These are phyloP conservation scores for Chymomyza costata DNA, from an alignment of 1,140 invertebrate genomes.

Conservation along the genomic window DNA sequence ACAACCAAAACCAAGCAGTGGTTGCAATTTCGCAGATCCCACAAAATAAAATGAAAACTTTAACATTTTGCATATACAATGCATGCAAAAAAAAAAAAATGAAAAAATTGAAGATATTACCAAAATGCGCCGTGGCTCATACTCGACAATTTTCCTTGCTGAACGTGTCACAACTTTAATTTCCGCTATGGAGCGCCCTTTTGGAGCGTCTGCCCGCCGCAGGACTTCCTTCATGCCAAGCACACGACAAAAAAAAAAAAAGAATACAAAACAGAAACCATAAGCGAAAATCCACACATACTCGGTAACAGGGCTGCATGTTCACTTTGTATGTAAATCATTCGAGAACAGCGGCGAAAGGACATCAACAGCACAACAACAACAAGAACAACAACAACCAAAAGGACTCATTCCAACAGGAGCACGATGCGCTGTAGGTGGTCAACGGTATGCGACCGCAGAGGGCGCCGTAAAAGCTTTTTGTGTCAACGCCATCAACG, in stretches of 20 bases:
- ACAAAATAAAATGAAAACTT: conserved; percentile 24
- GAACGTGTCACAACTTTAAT: conserved; percentile 71
- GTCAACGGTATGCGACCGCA: conserved; percentile 66
- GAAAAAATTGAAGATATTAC: conserved; percentile 48
- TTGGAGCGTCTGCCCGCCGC: conserved; percentile 34
- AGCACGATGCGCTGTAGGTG: conserved; percentile 67
- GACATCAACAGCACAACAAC: conserved; percentile 19
- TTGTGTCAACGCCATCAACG: conserved; percentile 74
- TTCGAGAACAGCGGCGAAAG: conserved; percentile 33
- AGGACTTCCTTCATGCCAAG: conserved; percentile 32
- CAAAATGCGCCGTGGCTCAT: conserved; percentile 32
- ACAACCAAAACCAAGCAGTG: conserved; percentile 38
- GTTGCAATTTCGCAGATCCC: conserved; percentile 58
- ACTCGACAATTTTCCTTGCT: conserved; percentile 41
- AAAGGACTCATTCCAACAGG: conserved; percentile 37
- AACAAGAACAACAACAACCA: conserved; percentile 33
- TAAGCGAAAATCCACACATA: conserved; percentile 3
- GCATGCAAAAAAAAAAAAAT: conserved; percentile 38
- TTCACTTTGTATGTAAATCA: conserved; percentile 73
- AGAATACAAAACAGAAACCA: conserved; percentile 28
- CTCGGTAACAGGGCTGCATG: conserved; percentile 28
- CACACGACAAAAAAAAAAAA: conserved; percentile 13
- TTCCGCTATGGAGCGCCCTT: conserved; percentile 38
- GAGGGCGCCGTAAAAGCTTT: conserved; percentile 71
- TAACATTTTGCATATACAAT: conserved; percentile 33